These are phyloP conservation scores for Leptodactylus fuscus DNA, from an alignment of 2,113 vertebrate species.

Conservation along the genomic window DNA sequence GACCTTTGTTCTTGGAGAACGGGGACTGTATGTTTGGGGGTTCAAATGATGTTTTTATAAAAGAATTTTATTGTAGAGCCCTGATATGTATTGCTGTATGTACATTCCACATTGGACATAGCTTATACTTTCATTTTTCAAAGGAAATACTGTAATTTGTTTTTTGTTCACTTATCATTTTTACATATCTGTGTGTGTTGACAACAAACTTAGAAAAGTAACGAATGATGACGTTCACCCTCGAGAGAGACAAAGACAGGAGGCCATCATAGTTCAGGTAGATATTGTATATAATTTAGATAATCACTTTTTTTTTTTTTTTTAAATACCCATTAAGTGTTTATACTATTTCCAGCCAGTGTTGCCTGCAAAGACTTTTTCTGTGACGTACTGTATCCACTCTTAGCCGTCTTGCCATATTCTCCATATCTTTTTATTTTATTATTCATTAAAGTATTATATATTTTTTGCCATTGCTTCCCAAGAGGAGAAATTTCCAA, in stretches of 20 bases:
- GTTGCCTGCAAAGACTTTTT: conserved; percentile 80
- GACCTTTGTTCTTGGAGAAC: conserved; percentile 59
- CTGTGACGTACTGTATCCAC: conserved; percentile 76
- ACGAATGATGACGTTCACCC: conserved; percentile 73
- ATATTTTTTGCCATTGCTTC: conserved; percentile 61
- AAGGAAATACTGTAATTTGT: conserved; percentile 66
- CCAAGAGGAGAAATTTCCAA: conserved; percentile 46
- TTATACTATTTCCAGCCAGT: conserved; percentile 75
- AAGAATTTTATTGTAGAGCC: conserved; percentile 66
- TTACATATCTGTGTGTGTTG: conserved; percentile 63
- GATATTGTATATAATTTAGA: conserved; percentile 77
- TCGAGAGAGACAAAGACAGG: conserved; percentile 64
- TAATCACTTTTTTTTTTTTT: conserved; percentile 65
- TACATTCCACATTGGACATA: conserved; percentile 80
- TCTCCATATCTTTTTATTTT: conserved; percentile 64
- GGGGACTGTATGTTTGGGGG: conserved; percentile 59
- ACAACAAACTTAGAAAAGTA: conserved; percentile 70
- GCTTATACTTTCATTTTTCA: conserved; percentile 70
- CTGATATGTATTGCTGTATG: conserved; percentile 66
- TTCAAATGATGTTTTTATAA: conserved; percentile 64
- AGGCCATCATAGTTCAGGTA: conserved; percentile 73
- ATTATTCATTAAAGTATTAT: conserved; percentile 72
- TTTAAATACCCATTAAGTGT: conserved; percentile 75
- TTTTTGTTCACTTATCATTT: conserved; percentile 73
- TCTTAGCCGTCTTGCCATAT: conserved; percentile 73